Evolutionary conservation across 1,140 invertebrate species (phyloP).

Genomic region (Drosophila albomicans): DNA sequence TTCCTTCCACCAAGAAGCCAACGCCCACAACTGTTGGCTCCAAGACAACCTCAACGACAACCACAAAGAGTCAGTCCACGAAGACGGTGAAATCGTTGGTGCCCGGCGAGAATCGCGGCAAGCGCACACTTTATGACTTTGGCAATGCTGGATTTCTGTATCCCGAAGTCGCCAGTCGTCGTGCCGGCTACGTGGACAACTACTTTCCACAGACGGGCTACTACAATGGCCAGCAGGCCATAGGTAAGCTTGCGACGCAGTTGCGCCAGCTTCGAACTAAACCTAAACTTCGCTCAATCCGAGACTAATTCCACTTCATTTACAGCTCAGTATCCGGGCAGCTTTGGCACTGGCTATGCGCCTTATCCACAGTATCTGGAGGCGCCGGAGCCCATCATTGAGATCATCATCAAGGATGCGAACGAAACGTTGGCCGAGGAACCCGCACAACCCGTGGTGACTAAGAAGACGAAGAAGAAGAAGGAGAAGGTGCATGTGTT

Average conservation of each 20-base stretch:
- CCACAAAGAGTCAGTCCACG: constrained; percentile 58
- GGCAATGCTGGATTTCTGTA: constrained; percentile 76
- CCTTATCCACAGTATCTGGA: constrained; percentile 88
- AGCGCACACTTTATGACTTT: constrained; percentile 80
- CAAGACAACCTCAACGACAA: constrained; percentile 23
- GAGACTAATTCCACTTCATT: background rate
- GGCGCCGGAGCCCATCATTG: constrained; percentile 94
- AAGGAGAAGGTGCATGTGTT: constrained; percentile 95
- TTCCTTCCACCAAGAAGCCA: constrained; percentile 47
- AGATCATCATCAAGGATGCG: constrained; percentile 95
- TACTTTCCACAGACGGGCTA: constrained; percentile 73
- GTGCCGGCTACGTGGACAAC: constrained; percentile 69
- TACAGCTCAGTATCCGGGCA: constrained; percentile 72
- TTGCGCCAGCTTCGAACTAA: too few relatives aligned
- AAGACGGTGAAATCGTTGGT: constrained; percentile 53
- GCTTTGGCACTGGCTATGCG: constrained; percentile 51
- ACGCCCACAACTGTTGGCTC: constrained; percentile 30
- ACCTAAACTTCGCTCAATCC: background rate
- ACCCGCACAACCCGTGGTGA: constrained; percentile 86
- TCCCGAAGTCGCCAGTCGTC: constrained; percentile 69
- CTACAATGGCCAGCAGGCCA: constrained; percentile 74
- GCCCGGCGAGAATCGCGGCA: constrained; percentile 76
- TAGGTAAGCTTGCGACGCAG: constrained; percentile 49
- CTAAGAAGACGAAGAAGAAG: constrained; percentile 87
- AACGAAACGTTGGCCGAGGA: constrained; percentile 91